Evolutionary conservation across 2,888 invertebrate species (phyloP).

Genomic region (Sycophila texana): DNA sequence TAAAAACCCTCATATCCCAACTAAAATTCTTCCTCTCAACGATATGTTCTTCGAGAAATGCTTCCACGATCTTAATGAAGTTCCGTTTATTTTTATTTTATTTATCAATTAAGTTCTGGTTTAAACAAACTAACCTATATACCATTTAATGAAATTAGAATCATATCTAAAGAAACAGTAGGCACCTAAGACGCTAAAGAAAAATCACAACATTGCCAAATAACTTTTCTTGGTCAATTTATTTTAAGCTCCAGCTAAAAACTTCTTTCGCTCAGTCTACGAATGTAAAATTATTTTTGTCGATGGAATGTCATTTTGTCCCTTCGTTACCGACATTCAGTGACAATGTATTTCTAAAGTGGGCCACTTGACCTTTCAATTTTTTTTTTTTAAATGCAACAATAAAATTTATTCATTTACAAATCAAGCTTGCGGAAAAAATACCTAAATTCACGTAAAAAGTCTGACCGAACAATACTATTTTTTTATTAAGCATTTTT

Average conservation of each 20-base stretch:
- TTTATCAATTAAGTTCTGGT: too few species aligned
- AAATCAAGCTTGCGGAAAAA: too few species aligned
- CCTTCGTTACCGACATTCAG: constrained; percentile 20
- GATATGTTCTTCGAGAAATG: constrained; percentile 1
- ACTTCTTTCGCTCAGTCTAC: constrained; percentile 1
- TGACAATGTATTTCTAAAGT: constrained; percentile 13
- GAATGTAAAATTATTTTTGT: background rate
- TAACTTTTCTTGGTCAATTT: constrained; percentile 24
- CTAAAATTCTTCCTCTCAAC: background rate
- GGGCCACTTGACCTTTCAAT: background rate
- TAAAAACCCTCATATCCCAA: constrained; percentile 11
- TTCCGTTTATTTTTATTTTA: background rate
- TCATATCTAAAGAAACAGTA: constrained; percentile 20
- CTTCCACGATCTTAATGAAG: background rate
- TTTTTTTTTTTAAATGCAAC: background rate
- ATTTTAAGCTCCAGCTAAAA: background rate
- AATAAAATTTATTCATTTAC: too few species aligned
- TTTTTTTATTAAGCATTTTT: too few species aligned
- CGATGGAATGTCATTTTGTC: constrained; percentile 37
- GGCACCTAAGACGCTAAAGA: constrained; percentile 20
- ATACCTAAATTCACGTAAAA: too few species aligned
- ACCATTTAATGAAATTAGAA: constrained; percentile 6
- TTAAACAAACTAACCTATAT: too few species aligned
- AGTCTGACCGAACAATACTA: too few species aligned
- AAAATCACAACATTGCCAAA: constrained; percentile 33